These are phyloP conservation scores for Schizopygopsis pylzovi DNA, from an alignment of 2,797 vertebrate genomes.

Conservation along the genomic window DNA sequence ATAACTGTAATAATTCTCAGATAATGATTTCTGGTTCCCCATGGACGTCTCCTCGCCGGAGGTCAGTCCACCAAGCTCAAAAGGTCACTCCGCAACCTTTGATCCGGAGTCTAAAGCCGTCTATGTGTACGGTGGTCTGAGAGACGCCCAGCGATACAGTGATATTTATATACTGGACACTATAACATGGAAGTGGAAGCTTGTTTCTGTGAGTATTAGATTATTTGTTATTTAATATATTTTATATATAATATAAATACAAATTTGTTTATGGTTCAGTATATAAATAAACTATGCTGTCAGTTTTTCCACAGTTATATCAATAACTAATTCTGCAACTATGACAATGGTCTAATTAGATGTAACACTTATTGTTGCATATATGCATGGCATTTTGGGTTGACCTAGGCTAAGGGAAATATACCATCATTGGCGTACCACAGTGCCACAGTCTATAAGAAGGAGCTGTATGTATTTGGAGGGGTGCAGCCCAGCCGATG, in stretches of 20 bases:
- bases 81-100: constrained; percentile 86
- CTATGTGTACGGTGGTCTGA: constrained; percentile 87
- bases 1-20: constrained; percentile 67
- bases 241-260: too few species aligned
- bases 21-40: constrained; percentile 88
- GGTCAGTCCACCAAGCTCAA: constrained; percentile 69
- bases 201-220: constrained; percentile 78
- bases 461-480: constrained; percentile 90
- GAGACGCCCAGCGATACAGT: constrained; percentile 76
- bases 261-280: too few species aligned
- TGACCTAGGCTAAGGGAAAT: constrained; percentile 82
- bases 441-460: constrained; percentile 84
- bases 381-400: background rate
- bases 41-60: constrained; percentile 75
- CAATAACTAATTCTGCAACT: too few species aligned
- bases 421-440: constrained; percentile 84
- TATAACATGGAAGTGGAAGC: constrained; percentile 87
- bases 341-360: too few species aligned
- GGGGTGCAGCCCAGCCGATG: constrained; percentile 76
- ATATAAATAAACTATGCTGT: too few species aligned
- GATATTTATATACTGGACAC: constrained; percentile 85
- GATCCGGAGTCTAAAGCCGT: constrained; percentile 85
- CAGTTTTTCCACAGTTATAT: too few species aligned
- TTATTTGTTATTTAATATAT: background rate
- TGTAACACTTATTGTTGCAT: background rate